Conservation (phyloP, 2,113 vertebrate genomes). For the Scomber scombrus region DNA sequence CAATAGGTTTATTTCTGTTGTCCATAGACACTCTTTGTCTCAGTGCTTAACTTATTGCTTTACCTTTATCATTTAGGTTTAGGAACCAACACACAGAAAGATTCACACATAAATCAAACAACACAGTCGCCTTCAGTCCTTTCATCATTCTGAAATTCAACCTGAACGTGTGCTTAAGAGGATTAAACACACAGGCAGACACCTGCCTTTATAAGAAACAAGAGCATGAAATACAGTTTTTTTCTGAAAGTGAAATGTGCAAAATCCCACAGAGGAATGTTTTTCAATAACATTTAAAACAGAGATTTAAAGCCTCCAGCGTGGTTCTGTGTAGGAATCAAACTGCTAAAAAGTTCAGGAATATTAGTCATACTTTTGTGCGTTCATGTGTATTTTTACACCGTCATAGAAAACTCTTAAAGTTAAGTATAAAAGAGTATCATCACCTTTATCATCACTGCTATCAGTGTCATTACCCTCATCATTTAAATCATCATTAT, state of each 20-base stretch:
- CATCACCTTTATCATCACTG: neutral
- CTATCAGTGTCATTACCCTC: neutral
- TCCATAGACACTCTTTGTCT: neutral
- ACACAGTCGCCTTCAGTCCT: neutral
- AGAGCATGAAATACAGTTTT: neutral
- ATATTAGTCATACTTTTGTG: slow-evolving; percentile 2
- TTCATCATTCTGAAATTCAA: neutral
- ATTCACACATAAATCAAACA: neutral
- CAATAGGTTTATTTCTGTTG: slow-evolving; percentile 1
- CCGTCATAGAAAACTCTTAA: neutral
- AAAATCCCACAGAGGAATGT: slow-evolving; percentile 22
- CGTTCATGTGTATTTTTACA: neutral
- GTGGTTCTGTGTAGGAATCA: neutral
- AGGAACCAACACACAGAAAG: neutral
- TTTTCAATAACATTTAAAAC: neutral
- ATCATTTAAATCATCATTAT: neutral
- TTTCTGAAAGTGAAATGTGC: slow-evolving; percentile 11
- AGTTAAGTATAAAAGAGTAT: neutral
- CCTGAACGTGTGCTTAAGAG: slow-evolving; percentile 6
- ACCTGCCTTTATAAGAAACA: neutral
- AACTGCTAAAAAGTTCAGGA: slow-evolving; percentile 13
- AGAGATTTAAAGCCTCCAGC: neutral
- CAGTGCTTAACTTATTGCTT: neutral
- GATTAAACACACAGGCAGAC: slow-evolving; percentile 9
- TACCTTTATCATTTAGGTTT: neutral